Evolutionary conservation across 1,140 invertebrate genomes (phyloP).

Genomic region (Ceratosolen fusciceps): DNA sequence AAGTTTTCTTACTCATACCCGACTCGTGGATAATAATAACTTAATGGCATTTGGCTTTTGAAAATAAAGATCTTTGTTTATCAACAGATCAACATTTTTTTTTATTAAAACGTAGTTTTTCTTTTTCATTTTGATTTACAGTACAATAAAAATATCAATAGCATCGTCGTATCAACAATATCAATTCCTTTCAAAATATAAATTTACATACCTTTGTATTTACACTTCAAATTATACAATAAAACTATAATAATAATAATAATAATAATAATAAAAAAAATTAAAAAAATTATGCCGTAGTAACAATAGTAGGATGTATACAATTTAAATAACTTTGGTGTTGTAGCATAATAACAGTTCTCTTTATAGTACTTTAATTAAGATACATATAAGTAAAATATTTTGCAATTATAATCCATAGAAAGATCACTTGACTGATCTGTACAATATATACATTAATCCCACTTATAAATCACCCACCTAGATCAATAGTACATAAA

Average conservation of each 20-base stretch:
- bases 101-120: conserved; percentile 40
- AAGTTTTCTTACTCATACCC: too few relatives aligned
- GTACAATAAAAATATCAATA: conserved; percentile 47
- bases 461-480: not conserved
- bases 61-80: not conserved
- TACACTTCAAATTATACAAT: conserved; percentile 46
- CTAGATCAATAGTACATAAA: conserved; percentile 7
- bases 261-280: too few relatives aligned
- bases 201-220: conserved; percentile 38
- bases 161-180: conserved; percentile 16
- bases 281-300: too few relatives aligned
- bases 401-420: conserved; percentile 20
- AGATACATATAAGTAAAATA: not conserved
- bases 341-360: conserved; percentile 4
- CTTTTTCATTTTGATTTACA: conserved; percentile 43
- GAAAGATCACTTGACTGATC: conserved; percentile 3
- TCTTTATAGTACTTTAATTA: not conserved
- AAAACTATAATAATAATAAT: conserved; percentile 21
- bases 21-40: not conserved
- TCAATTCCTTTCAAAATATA: conserved; percentile 33
- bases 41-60: too few relatives aligned
- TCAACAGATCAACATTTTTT: conserved; percentile 19
- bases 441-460: conserved; percentile 46
- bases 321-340: conserved; percentile 43
- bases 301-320: conserved; percentile 2